Evolutionary conservation across 2,888 invertebrate species (phyloP), one percentile per base, ranked within the genome.

Genomic region (Papilio demoleus): DNA sequence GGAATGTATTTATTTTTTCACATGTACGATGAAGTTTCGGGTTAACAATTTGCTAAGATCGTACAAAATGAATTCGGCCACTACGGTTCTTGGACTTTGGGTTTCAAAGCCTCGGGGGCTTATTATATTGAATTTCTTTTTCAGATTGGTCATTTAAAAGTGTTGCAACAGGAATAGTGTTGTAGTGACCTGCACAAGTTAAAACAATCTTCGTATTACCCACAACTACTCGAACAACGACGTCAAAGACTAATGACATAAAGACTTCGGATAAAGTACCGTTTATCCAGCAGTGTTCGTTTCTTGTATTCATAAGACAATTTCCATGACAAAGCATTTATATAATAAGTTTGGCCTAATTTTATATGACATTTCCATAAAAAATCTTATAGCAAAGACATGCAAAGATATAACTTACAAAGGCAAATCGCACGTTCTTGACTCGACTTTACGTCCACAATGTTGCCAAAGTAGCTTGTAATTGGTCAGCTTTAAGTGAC

Each of bases 61-160:
- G 14, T 27, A 53, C 14, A n/a, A 27, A 9, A 9, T 4, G 6
- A 11, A 31, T 24, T 24, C 12, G 12, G 12, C 17, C 17, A 31
- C 2, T 11, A 4, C 9, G 53, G 31, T 27, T 17, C 31, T 56
- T 56, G 9, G 53, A 56, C 31, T 31, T n/a, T 56, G 27, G n/a
- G 14, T n/a, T 14, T 2, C 31, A 9, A 31, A 31, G 53, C n/a
- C 31, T 31, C n/a, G 53, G n/a, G 31, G 53, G 53, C 53, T 53
- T 53, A 53, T 53, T 56, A 31, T 56, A 31, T 31, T 80, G 53
- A 56, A 56, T 56, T 56, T 56, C 17, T 31, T 87, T 91, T 91
- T 87, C 92, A 92, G 92, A 92, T 92, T 90, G 92, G 91, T 92
- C 92, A 84, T 92, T 92, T 92, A 92, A 92, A 88, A 90, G 85